Percentiles rank a stretch among this genome's conserved stretches.
phyloP scores from a whole-genome alignment of 2,888 invertebrate genomes.

The Drosophila melanocephala region DNA sequence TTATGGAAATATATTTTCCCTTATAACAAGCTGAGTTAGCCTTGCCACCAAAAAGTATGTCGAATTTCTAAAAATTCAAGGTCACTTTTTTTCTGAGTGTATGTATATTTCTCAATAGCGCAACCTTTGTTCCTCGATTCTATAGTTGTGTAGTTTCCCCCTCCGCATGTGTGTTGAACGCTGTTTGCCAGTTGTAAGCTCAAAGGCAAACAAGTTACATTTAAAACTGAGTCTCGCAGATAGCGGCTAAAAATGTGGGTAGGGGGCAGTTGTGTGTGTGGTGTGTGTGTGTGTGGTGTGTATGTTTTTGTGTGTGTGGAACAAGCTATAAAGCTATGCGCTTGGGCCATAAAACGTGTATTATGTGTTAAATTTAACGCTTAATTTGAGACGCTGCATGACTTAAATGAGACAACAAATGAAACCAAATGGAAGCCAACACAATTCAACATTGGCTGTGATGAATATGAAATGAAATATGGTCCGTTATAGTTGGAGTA shows the following conservation, averaged over 20 bases:
- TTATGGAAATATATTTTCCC: not conserved
- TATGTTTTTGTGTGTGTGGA: constrained; percentile 8
- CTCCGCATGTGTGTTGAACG: constrained; percentile 26
- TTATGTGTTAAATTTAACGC: constrained; percentile 76
- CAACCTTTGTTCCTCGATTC: constrained; percentile 16
- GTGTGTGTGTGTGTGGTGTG: not conserved
- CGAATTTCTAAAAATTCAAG: not conserved
- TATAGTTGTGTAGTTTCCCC: not conserved
- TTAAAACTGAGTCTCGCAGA: constrained; percentile 23
- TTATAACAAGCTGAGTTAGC: not conserved
- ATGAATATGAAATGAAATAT: constrained; percentile 14
- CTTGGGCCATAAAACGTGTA: constrained; percentile 64
- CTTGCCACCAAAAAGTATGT: not conserved
- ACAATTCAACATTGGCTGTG: constrained; percentile 9
- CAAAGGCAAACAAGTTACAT: constrained; percentile 66
- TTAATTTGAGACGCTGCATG: constrained; percentile 51
- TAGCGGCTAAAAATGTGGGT: constrained; percentile 3
- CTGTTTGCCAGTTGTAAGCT: constrained; percentile 72
- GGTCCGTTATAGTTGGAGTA: not conserved
- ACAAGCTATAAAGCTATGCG: constrained; percentile 60
- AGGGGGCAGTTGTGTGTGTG: not conserved
- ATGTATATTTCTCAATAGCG: constrained; percentile 2
- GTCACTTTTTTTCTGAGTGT: not conserved
- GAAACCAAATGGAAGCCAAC: constrained; percentile 14
- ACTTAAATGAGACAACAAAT: constrained; percentile 45